These are phyloP conservation scores for Mystacides longicornis DNA, from an alignment of 2,888 invertebrate genomes.

Conservation along the genomic window DNA sequence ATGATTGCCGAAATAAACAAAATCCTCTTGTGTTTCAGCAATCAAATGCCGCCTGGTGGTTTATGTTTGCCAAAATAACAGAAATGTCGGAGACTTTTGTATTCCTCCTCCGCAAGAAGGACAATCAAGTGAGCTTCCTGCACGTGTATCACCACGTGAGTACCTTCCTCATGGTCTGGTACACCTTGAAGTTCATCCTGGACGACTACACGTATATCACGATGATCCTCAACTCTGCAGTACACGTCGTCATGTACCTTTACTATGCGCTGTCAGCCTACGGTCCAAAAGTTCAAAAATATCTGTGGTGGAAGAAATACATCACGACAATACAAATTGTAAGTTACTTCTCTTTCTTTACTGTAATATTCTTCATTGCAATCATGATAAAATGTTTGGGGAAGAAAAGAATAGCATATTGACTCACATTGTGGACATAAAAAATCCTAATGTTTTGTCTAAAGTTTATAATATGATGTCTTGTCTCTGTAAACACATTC, in stretches of 20 bases:
- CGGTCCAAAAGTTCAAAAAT: constrained; percentile 79
- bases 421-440: no score
- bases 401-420: not conserved
- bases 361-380: not conserved
- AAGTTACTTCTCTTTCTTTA: constrained; percentile 40
- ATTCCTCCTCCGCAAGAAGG: constrained; percentile 78
- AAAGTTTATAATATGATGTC: no score
- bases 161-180: constrained; percentile 71
- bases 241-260: constrained; percentile 80
- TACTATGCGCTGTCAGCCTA: constrained; percentile 82
- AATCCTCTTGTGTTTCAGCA: no score
- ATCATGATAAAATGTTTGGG: not conserved
- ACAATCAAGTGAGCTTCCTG: constrained; percentile 74
- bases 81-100: constrained; percentile 85
- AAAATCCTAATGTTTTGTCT: no score
- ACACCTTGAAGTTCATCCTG: constrained; percentile 63
- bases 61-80: constrained; percentile 81
- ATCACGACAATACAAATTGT: constrained; percentile 80
- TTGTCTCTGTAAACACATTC: no score
- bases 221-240: constrained; percentile 76
- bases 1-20: no score
- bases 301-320: constrained; percentile 86
- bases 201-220: constrained; percentile 89
- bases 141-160: constrained; percentile 81
- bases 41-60: constrained; percentile 65